These are phyloP conservation scores for Perdix hodgsoniae DNA, from an alignment of 2,797 vertebrate species.

Conservation along the genomic window DNA sequence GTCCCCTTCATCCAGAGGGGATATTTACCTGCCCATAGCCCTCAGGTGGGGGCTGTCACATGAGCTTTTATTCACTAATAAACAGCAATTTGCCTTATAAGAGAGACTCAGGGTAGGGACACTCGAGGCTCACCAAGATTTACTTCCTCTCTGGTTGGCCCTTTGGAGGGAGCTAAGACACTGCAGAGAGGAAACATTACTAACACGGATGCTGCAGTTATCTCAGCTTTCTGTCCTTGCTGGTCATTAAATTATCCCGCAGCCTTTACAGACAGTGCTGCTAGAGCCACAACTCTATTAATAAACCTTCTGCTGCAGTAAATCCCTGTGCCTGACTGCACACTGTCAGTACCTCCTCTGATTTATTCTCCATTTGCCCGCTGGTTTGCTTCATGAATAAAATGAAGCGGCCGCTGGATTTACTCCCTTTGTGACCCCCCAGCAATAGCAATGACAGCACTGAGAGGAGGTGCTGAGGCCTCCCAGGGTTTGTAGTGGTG, in stretches of 20 bases:
- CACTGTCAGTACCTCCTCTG: slow-evolving; percentile 48
- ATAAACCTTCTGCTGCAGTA: slow-evolving; percentile 60
- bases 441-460: not conserved
- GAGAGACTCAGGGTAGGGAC: not conserved
- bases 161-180: not conserved
- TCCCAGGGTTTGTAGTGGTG: not conserved
- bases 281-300: slow-evolving; percentile 44
- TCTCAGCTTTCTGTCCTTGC: slow-evolving; percentile 54
- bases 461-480: not conserved
- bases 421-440: slow-evolving; percentile 4
- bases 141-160: slow-evolving; percentile 1
- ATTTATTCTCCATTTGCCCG: slow-evolving; percentile 58
- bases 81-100: not conserved
- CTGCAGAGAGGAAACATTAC: not conserved
- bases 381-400: slow-evolving; percentile 1
- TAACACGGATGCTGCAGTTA: slow-evolving; percentile 5
- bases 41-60: not conserved
- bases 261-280: slow-evolving; percentile 10
- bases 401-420: not conserved
- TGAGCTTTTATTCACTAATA: not conserved
- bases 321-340: not conserved
- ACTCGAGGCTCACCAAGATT: not conserved
- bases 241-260: slow-evolving; percentile 67
- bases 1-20: not conserved
- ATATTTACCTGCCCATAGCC: not conserved